Conservation (phyloP, 2,888 invertebrate genomes). For the Lithosia quadra region DNA sequence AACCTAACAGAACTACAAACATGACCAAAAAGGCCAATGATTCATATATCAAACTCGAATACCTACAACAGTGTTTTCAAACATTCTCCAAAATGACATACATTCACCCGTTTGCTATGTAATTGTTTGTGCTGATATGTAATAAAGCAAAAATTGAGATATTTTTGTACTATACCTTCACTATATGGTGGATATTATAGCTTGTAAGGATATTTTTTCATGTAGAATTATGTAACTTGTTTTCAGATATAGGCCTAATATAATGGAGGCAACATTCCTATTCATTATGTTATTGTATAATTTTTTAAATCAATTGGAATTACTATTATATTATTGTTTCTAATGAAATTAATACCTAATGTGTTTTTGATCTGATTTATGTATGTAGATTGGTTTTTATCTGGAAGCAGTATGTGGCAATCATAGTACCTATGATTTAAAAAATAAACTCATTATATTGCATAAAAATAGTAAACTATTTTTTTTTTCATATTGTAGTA, state of each 20-base stretch:
- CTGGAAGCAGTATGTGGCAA: too few species aligned
- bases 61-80: slow-evolving; percentile 35
- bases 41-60: slow-evolving; percentile 12
- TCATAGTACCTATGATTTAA: not conserved
- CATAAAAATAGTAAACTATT: not conserved
- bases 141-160: slow-evolving; percentile 12
- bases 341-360: not conserved
- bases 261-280: not conserved
- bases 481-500: not conserved
- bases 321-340: too few species aligned
- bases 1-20: not conserved
- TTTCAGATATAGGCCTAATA: not conserved
- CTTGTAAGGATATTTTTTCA: slow-evolving; percentile 37
- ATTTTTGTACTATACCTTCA: slow-evolving; percentile 31
- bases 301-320: not conserved
- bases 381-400: not conserved
- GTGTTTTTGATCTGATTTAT: not conserved
- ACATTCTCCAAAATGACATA: slow-evolving; percentile 17
- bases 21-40: not conserved
- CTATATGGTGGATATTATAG: slow-evolving; percentile 27
- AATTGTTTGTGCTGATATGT: slow-evolving; percentile 16
- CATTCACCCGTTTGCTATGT: not conserved
- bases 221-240: slow-evolving; percentile 13
- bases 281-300: not conserved
- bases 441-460: not conserved